Evolutionary conservation across 2,797 vertebrate species (phyloP).

Genomic region (Xenopus petersii): DNA sequence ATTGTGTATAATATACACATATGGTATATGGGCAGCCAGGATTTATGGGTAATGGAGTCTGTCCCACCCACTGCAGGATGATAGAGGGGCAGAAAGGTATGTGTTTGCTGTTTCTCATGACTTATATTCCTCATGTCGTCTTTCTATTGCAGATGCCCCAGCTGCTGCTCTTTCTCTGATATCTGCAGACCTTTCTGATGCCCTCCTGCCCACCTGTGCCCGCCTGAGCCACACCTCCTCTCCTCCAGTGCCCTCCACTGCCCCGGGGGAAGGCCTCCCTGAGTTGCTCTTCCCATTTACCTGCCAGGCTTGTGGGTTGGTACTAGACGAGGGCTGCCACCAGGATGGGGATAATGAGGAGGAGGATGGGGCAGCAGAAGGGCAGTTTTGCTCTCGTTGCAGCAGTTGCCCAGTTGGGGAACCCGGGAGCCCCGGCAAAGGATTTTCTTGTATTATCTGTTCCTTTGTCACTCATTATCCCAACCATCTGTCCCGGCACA

Average conservation of each 20-base stretch:
- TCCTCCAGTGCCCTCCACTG: conserved; percentile 57
- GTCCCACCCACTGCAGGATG: too few relatives aligned
- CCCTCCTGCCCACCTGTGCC: conserved; percentile 76
- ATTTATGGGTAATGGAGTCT: too few relatives aligned
- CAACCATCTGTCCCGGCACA: conserved; percentile 90
- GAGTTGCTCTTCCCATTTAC: conserved; percentile 89
- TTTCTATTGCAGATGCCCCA: conserved; percentile 51
- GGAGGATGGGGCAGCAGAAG: conserved; percentile 75
- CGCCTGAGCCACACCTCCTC: conserved; percentile 61
- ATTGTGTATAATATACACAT: too few relatives aligned
- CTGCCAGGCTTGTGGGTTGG: conserved; percentile 81
- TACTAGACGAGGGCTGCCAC: conserved; percentile 76
- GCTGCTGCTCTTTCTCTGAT: conserved; percentile 71
- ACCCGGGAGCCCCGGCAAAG: conserved; percentile 67
- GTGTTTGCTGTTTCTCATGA: too few relatives aligned
- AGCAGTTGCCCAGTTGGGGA: conserved; percentile 63
- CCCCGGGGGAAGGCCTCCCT: conserved; percentile 70
- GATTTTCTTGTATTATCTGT: conserved; percentile 82
- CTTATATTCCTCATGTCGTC: background rate
- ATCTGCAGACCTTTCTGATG: conserved; percentile 56
- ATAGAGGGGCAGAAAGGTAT: too few relatives aligned
- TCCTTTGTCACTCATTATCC: conserved; percentile 87
- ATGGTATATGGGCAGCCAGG: too few relatives aligned
- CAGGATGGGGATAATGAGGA: conserved; percentile 39
- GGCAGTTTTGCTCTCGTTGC: conserved; percentile 77